A percentile compares a stretch with the other conserved stretches of the same genome.
phyloP scores from a whole-genome alignment of 1,140 invertebrate genomes.

The Orchestia grillus region DNA sequence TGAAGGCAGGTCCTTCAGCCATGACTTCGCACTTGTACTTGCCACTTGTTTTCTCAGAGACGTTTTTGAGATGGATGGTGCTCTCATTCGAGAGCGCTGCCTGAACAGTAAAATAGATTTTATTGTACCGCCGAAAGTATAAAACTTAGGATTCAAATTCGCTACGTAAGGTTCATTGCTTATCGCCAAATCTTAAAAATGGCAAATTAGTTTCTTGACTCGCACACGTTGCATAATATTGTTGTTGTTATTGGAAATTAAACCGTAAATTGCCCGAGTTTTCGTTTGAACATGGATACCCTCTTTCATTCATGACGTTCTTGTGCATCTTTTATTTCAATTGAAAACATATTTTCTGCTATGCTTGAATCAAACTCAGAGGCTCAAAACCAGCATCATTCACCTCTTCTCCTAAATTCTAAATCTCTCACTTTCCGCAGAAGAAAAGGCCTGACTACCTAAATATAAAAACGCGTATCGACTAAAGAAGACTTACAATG shows the following conservation, averaged over 20 bases:
- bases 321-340: not conserved
- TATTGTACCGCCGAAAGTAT: not conserved
- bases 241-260: not conserved
- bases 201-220: not conserved
- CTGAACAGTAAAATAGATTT: not conserved
- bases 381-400: not conserved
- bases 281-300: not conserved
- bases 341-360: not conserved
- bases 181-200: not conserved
- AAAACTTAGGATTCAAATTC: not conserved
- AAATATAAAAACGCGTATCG: constrained; percentile 17
- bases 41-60: constrained; percentile 78
- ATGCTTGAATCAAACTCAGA: not conserved
- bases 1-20: constrained; percentile 79
- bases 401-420: not conserved
- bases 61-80: constrained; percentile 78
- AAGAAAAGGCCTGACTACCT: constrained; percentile 8
- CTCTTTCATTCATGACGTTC: not conserved
- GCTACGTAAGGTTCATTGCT: not conserved
- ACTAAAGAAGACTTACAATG: constrained; percentile 28
- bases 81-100: constrained; percentile 75
- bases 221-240: not conserved
- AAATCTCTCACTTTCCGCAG: not conserved
- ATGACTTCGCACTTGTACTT: constrained; percentile 82
- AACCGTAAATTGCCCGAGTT: not conserved